These are phyloP conservation scores for Synergus umbraculus DNA, from an alignment of 2,888 invertebrate species.

Conservation along the genomic window DNA sequence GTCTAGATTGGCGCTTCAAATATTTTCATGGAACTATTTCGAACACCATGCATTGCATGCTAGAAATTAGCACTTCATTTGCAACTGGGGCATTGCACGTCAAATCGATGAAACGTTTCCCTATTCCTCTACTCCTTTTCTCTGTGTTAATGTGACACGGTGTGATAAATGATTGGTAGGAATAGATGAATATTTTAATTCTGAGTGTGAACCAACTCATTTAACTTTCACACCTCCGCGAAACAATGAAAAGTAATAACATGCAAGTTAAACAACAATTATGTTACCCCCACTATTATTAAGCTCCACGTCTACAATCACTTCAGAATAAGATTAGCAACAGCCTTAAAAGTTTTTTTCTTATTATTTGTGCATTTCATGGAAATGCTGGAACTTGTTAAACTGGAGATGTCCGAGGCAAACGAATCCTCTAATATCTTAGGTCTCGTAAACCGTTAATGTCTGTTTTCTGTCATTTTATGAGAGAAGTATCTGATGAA, in stretches of 20 bases:
- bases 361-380: not conserved
- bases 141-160: constrained; percentile 16
- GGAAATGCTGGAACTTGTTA: not conserved
- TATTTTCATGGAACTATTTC: constrained; percentile 3
- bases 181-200: constrained; percentile 37
- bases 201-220: not conserved
- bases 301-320: no score
- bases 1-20: not conserved
- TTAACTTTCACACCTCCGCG: not conserved
- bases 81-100: constrained; percentile 31
- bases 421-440: not conserved
- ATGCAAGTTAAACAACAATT: not conserved
- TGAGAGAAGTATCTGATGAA: not conserved
- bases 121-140: constrained; percentile 26
- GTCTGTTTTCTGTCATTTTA: constrained; percentile 37
- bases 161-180: constrained; percentile 34
- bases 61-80: constrained; percentile 38
- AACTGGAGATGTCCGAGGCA: not conserved
- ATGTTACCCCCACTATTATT: no score
- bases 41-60: constrained; percentile 20
- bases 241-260: not conserved
- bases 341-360: no score
- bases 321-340: no score
- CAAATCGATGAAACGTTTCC: constrained; percentile 37
- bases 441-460: constrained; percentile 19